Percentiles rank a stretch among this genome's conserved stretches.
Evolutionary conservation across 1,140 invertebrate species (phyloP).

Genomic region (Pinna nobilis): DNA sequence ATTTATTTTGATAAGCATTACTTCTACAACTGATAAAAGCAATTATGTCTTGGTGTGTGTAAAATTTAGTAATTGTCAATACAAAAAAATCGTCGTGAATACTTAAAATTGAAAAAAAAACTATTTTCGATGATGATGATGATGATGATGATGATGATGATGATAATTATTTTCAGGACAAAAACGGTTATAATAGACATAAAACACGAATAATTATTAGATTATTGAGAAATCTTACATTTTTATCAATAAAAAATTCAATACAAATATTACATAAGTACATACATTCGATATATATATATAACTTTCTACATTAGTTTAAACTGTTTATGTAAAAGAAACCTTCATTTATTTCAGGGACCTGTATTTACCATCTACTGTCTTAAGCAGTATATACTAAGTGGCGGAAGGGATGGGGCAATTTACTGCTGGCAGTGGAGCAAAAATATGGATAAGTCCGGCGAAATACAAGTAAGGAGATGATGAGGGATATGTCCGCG

Average conservation of each 20-base stretch:
- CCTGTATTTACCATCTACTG: constrained; percentile 61
- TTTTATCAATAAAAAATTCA: neutral
- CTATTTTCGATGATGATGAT: too few species aligned
- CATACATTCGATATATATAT: neutral
- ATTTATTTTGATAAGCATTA: neutral
- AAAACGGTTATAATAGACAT: too few species aligned
- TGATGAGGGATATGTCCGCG: neutral
- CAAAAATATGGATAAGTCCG: constrained; percentile 63
- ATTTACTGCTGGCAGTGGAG: constrained; percentile 61
- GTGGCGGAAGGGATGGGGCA: constrained; percentile 62
- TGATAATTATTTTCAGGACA: too few species aligned
- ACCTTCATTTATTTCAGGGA: constrained; percentile 60
- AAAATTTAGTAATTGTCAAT: too few species aligned
- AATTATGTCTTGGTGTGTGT: neutral
- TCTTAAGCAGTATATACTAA: constrained; percentile 52
- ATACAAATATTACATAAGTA: neutral
- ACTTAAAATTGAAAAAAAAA: too few species aligned
- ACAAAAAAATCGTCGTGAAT: too few species aligned
- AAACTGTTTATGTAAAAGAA: too few species aligned
- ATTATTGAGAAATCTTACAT: neutral
- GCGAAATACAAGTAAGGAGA: constrained; percentile 46
- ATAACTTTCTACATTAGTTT: neutral
- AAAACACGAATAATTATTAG: neutral
- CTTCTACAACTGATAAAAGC: neutral
- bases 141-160: too few species aligned